Evolutionary conservation across 2,113 vertebrate species (phyloP).

Genomic region (Pachypanchax playfairii): DNA sequence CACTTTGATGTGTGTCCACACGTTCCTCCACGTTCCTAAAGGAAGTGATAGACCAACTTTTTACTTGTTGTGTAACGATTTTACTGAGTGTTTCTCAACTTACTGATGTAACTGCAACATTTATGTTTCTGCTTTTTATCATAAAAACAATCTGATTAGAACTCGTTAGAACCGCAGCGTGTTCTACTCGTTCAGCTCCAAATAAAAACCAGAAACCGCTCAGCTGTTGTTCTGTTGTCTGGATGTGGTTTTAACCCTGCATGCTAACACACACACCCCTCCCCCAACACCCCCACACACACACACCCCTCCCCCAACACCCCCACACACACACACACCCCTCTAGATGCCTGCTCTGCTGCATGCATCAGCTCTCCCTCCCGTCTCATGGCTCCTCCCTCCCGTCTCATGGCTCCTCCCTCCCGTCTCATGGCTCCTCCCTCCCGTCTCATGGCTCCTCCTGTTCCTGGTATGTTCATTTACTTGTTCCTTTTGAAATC

Average conservation of each 20-base stretch:
- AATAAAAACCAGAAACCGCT: too few species aligned
- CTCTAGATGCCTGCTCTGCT: slow-evolving; percentile 85
- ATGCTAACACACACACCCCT: slow-evolving; percentile 79
- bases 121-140: too few species aligned
- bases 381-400: slow-evolving; percentile 66
- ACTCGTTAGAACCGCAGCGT: too few species aligned
- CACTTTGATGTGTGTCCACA: slow-evolving; percentile 25
- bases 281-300: slow-evolving; percentile 18
- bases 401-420: slow-evolving; percentile 67
- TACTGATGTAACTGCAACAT: too few species aligned
- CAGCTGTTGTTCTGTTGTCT: too few species aligned
- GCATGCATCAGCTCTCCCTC: slow-evolving; percentile 85
- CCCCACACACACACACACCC: slow-evolving; percentile 58
- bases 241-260: slow-evolving; percentile 67
- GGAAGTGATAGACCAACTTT: too few species aligned
- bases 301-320: slow-evolving; percentile 49
- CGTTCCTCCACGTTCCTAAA: too few species aligned
- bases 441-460: slow-evolving; percentile 66
- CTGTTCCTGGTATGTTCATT: slow-evolving; percentile 84
- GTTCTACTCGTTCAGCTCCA: too few species aligned
- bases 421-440: slow-evolving; percentile 67
- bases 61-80: too few species aligned
- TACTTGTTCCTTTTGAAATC: slow-evolving; percentile 53
- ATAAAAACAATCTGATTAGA: too few species aligned
- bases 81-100: too few species aligned